Evolutionary conservation across 2,888 invertebrate genomes (phyloP).

Genomic region (Glyphotaelius pellucidus): DNA sequence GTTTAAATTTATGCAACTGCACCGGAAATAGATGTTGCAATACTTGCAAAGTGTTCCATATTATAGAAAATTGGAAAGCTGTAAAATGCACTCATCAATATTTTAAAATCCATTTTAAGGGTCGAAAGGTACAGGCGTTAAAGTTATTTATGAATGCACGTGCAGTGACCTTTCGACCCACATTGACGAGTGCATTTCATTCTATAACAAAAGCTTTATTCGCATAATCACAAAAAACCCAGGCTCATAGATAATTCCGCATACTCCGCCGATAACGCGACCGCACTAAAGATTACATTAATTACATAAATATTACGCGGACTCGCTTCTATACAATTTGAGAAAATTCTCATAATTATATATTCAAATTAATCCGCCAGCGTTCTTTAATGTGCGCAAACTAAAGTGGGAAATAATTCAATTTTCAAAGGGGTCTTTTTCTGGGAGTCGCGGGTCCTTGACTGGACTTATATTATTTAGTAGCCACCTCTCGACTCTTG

Average conservation of each 20-base stretch:
- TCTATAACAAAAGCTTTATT: not conserved
- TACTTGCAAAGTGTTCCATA: no score
- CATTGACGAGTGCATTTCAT: not conserved
- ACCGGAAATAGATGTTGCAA: not conserved
- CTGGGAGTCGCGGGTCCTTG: conserved; percentile 47
- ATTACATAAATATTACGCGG: conserved; percentile 52
- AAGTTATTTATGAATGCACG: not conserved
- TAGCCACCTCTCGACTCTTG: not conserved
- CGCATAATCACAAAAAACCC: not conserved
- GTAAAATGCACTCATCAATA: no score
- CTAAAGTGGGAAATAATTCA: conserved; percentile 44
- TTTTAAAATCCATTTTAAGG: no score
- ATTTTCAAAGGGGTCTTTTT: conserved; percentile 49
- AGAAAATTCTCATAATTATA: conserved; percentile 58
- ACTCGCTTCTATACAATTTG: conserved; percentile 45
- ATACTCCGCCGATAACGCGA: conserved; percentile 34
- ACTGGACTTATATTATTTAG: conserved; percentile 10
- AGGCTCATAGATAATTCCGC: conserved; percentile 22
- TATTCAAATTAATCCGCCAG: conserved; percentile 54
- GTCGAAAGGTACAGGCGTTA: no score
- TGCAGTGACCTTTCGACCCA: not conserved
- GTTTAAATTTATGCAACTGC: no score
- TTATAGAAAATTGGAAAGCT: no score
- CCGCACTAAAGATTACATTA: conserved; percentile 34
- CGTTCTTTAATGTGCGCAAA: conserved; percentile 14